phyloP scores from a whole-genome alignment of 2,113 vertebrate species.

The Myotis yumanensis region DNA sequence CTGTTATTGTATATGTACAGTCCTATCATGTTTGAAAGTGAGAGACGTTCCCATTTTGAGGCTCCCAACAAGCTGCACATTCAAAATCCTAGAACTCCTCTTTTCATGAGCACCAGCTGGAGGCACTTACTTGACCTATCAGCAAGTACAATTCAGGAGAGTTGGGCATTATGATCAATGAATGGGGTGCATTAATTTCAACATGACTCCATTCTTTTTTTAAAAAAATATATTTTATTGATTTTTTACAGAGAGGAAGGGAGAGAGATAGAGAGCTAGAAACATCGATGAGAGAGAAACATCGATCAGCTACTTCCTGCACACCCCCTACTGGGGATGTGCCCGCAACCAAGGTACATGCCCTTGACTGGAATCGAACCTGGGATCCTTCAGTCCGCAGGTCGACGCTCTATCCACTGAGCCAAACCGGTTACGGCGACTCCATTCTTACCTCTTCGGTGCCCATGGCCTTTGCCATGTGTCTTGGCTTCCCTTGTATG shows the following conservation, averaged over 20 bases:
- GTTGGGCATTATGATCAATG: rapidly evolving
- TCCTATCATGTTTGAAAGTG: neutral
- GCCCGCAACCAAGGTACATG: no score
- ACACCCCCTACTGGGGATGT: no score
- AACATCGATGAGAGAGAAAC: no score
- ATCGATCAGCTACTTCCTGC: no score
- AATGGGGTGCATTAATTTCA: rapidly evolving
- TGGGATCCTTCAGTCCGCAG: no score
- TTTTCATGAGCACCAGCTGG: neutral
- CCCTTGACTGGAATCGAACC: no score
- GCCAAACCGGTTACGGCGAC: no score
- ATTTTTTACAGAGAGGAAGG: no score
- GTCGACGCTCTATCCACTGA: no score
- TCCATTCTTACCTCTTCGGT: rapidly evolving
- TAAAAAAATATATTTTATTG: no score
- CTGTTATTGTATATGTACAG: rapidly evolving
- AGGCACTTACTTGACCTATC: neutral
- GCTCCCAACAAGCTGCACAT: neutral
- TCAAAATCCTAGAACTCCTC: rapidly evolving
- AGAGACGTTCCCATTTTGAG: neutral
- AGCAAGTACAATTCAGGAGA: neutral
- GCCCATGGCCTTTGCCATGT: rapidly evolving
- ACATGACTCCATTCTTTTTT: rapidly evolving
- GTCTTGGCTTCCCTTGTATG: rapidly evolving
- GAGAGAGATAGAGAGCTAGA: no score